These are phyloP conservation scores for Apis florea DNA, from an alignment of 1,140 invertebrate genomes.

Conservation along the genomic window DNA sequence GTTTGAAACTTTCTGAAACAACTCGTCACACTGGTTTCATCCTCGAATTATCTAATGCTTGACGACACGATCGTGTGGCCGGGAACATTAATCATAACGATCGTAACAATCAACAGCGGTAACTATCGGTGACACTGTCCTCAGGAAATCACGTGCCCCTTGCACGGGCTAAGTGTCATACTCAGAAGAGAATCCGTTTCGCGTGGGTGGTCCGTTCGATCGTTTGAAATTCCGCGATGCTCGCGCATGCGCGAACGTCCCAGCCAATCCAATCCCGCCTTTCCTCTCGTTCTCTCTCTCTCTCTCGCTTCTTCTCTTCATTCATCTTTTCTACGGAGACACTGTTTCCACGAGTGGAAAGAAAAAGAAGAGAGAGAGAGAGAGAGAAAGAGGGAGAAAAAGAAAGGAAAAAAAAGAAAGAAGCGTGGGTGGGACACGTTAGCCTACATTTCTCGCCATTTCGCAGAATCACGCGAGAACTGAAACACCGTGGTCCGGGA, in stretches of 20 bases:
- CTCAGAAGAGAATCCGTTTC: neutral
- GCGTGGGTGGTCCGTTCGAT: slow-evolving; percentile 49
- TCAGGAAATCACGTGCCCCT: slow-evolving; percentile 56
- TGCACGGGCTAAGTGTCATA: neutral
- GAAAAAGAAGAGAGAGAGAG: neutral
- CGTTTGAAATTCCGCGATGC: slow-evolving; percentile 37
- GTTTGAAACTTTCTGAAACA: neutral
- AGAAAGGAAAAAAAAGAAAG: too few relatives aligned
- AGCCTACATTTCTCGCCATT: slow-evolving; percentile 34
- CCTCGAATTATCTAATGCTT: slow-evolving; percentile 16
- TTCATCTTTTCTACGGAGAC: slow-evolving; percentile 16
- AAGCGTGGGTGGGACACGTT: slow-evolving; percentile 25
- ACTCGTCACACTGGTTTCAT: neutral
- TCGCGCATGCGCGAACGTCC: slow-evolving; percentile 29
- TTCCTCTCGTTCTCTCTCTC: neutral
- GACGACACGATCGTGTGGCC: neutral
- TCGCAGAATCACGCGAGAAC: slow-evolving; percentile 14
- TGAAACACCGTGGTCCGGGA: neutral
- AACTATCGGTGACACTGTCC: slow-evolving; percentile 39
- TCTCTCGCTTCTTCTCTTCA: slow-evolving; percentile 7
- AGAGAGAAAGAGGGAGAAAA: too few relatives aligned
- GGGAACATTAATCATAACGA: slow-evolving; percentile 53
- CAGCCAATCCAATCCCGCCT: too few relatives aligned
- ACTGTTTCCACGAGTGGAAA: neutral
- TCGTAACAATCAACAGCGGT: slow-evolving; percentile 43